Evolutionary conservation across 2,888 invertebrate species (phyloP), one percentile per base, ranked within the genome.

Genomic region (Oscheius sp.): DNA sequence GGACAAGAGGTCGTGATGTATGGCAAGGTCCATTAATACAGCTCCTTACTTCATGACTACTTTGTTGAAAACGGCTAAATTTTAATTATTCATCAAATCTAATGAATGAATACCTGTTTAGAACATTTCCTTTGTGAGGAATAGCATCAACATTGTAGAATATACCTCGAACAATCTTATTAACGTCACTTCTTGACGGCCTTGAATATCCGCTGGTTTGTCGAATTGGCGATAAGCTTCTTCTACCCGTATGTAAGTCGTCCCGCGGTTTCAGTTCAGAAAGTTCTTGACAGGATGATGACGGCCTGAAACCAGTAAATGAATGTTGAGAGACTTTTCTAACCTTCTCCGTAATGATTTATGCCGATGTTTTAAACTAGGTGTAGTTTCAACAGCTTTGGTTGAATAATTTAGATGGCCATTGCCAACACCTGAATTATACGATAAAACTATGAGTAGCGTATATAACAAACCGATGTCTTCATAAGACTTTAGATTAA

Each of bases 41-140:
- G 2, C 6, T 27, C 27, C 27, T 21, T 12, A 58, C 7, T 25
- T 25, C 13, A 2, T 23, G n/a, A 18, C 58, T 58, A 29, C 18
- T 27, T 29, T 27, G 58, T 3, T 58, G 58, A 7, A 9, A 13
- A 12, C 29, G 27, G 29, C 58, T 58, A 13, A 21, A 55, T 9
- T 6, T 21, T 16, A 21, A 25, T 18, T 16, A 25, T 35, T 9
- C 35, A 21, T 5, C 5, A 49, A 49, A 49, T 5, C n/a, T 16
- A 49, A 49, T n/a, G 21, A 55, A n/a, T 27, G 16, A 58, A 58
- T n/a, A 35, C 35, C 3, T 18, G 27, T 27, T 58, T 9, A 5
- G 58, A 23, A 27, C 1, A 16, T 16, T 29, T 25, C 58, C 58
- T 27, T 58, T 58, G 7, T 58, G 58, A n/a, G 58, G 58, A 25